phyloP scores from a whole-genome alignment of 1,140 invertebrate genomes.

The Caerostris darwini region DNA sequence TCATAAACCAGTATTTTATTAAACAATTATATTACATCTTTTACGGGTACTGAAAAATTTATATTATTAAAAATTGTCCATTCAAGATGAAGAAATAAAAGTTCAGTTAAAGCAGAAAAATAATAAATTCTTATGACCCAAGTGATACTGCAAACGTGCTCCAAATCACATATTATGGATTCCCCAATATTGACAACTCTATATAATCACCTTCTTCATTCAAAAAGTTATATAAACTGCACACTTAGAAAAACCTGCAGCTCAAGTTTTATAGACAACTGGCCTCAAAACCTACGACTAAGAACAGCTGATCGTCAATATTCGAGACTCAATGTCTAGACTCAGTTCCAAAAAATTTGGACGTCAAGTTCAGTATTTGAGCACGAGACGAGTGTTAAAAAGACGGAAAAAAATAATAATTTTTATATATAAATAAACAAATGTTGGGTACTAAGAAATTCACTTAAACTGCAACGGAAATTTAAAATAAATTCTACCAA shows the following conservation, averaged over 20 bases:
- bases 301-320: neutral
- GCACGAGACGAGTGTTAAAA: neutral
- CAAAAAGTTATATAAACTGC: neutral
- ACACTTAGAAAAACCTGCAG: neutral
- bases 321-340: neutral
- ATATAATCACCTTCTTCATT: neutral
- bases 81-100: too few relatives aligned
- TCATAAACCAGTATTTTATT: too few relatives aligned
- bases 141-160: too few relatives aligned
- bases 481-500: neutral
- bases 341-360: neutral
- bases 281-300: neutral
- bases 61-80: too few relatives aligned
- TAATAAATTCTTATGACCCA: too few relatives aligned
- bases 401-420: neutral
- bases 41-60: too few relatives aligned
- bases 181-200: neutral
- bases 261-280: neutral
- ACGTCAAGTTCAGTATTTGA: neutral
- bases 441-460: neutral
- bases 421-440: neutral
- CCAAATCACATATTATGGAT: neutral
- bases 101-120: too few relatives aligned
- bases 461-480: neutral
- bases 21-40: too few relatives aligned